Percentiles rank a stretch among this genome's conserved stretches.
These are phyloP conservation scores for Grallaria varia DNA, from an alignment of 2,113 vertebrate genomes.

Conservation along the genomic window DNA sequence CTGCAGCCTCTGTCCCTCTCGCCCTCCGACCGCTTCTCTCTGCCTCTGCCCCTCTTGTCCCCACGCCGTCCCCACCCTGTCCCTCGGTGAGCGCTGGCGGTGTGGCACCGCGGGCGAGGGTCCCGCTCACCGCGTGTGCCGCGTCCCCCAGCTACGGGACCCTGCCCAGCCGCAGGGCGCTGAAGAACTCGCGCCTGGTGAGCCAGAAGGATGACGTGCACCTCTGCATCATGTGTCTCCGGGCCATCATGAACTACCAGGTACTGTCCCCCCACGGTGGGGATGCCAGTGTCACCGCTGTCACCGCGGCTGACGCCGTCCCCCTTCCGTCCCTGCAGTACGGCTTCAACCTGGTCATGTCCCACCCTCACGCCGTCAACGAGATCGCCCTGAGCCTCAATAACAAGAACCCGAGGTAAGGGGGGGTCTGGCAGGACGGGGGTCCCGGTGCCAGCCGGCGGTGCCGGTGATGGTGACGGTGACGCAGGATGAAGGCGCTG, in stretches of 20 bases:
- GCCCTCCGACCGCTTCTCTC: background rate
- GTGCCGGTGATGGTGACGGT: background rate
- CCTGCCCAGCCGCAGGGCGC: slow-evolving; percentile 85
- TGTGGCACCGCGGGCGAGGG: accelerated
- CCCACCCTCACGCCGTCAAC: slow-evolving; percentile 94
- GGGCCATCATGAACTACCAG: slow-evolving; percentile 99
- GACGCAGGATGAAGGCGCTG: slow-evolving; percentile 90
- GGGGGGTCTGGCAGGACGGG: background rate
- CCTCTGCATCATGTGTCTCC: slow-evolving; percentile 95
- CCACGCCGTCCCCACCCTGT: background rate
- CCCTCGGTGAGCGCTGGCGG: background rate
- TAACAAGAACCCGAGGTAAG: slow-evolving; percentile 95
- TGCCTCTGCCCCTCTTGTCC: background rate
- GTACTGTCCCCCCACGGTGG: background rate
- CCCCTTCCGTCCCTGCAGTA: slow-evolving; percentile 74
- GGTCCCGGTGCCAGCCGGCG: accelerated
- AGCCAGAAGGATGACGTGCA: slow-evolving; percentile 98
- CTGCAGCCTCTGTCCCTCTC: background rate
- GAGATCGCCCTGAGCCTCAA: slow-evolving; percentile 97
- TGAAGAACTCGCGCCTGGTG: slow-evolving; percentile 94
- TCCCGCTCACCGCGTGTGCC: accelerated
- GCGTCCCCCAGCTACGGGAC: slow-evolving; percentile 81
- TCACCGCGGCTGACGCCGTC: accelerated
- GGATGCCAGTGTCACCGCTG: accelerated
- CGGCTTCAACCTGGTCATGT: slow-evolving; percentile 98